Evolutionary conservation across 1,140 invertebrate species (phyloP), one percentile per base, ranked within the genome.

Genomic region (Diploscapter pachys): DNA sequence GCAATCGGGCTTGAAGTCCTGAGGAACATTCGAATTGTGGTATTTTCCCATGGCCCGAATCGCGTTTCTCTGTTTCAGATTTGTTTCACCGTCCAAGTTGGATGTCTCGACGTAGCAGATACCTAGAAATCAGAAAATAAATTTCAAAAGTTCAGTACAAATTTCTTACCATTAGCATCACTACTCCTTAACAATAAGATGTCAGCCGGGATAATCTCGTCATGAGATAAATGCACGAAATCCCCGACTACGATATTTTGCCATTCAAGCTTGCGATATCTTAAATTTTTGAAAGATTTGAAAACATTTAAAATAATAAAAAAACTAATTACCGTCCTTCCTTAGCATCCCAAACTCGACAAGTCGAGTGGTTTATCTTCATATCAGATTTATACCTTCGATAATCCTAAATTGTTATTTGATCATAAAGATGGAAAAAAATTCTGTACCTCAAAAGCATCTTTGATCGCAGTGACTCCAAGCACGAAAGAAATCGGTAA

Each of bases 141-240:
- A 11, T 13, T 61, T 48, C 69, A 5, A 66, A 9, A 31, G 31
- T 6, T 5, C 11, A 31, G 9, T 11, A 59, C 31, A 31, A 31
- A 31, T 31, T 31, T 31, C 31, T 31, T 6, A 11, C 86, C 86
- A 4, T 82, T 73, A 0, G 74, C 59, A 78, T 89, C 88, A 73
- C 85, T 87, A 62, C 92, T 93, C 76, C 91, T 89, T 55, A 98
- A 87, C 49, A 99, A 86, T 51, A 99, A 88, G 81, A 98, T 92
- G 86, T 98, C 96, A 3, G 96, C 95, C 5, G 96, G 96, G 77
- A 98, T 94, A 49, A 93, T 90, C 89, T 98, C 95, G 88, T 98
- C 95, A 88, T 95, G 95, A 9, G 93, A 94, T 73, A 98, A 88
- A 88, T 98, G 95, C 13, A 99, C 91, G 77, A 98, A 89, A 87